A percentile compares a stretch with the other conserved stretches of the same genome.
Conservation (phyloP, 2,797 vertebrate genomes). For the Microctenopoma stevenorrisi region DNA sequence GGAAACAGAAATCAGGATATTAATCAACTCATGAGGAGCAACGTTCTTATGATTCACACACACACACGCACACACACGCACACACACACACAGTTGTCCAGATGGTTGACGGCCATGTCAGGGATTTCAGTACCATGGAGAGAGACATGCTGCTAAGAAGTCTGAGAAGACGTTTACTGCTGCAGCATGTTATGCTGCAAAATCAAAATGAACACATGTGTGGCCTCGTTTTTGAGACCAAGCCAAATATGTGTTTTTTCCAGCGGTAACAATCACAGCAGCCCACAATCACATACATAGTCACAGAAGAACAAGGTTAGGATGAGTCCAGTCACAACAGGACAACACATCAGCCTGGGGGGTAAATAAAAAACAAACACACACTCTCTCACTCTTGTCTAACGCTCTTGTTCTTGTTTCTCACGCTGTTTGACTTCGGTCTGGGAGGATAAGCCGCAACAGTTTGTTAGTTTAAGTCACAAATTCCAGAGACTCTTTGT, state of each 20-base stretch:
- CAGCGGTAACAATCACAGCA: not conserved
- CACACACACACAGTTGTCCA: slow-evolving; percentile 36
- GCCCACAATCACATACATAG: not conserved
- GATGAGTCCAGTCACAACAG: not conserved
- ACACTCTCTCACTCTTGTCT: not conserved
- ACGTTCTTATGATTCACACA: slow-evolving; percentile 33
- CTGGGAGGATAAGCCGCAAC: not conserved
- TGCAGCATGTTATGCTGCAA: slow-evolving; percentile 1
- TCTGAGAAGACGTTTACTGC: not conserved
- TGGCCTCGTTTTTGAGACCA: not conserved
- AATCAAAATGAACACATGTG: not conserved
- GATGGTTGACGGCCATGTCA: slow-evolving; percentile 46
- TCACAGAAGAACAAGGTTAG: slow-evolving; percentile 9
- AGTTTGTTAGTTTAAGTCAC: no score
- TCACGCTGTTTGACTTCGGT: slow-evolving; percentile 2
- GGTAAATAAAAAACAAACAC: not conserved
- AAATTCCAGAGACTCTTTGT: not conserved
- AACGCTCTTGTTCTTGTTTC: not conserved
- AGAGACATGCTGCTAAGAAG: slow-evolving; percentile 57
- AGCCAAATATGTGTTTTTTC: not conserved
- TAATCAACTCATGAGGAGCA: slow-evolving; percentile 31
- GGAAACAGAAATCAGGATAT: slow-evolving; percentile 29
- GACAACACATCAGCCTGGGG: not conserved
- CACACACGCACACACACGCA: slow-evolving; percentile 12
- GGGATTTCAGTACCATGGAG: slow-evolving; percentile 77